Base-by-base conservation (phyloP, 2,888 invertebrate species). In the Ochropacha duplaris region DNA sequence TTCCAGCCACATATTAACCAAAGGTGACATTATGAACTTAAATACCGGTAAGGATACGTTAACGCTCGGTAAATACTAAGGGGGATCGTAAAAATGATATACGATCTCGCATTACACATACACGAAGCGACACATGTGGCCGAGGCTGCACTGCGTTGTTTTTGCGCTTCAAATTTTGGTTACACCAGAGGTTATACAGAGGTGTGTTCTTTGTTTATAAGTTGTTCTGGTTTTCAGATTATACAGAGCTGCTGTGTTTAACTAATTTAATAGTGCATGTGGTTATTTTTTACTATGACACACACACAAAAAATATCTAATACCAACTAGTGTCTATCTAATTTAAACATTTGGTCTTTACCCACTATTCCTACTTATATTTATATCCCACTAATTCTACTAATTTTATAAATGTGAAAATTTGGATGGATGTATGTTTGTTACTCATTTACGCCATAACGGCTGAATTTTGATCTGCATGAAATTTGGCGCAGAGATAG, bases 11-110 rank as follows among this genome's bases (percentile, higher is more conserved):
- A 52, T 52, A 52, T 52, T 52, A 52, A 31, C 22, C 31, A 19
- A 59, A 59, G 66, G 57, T 69, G 67, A 73, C 63, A 67, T 73
- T 64, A 72, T 72, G 67, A 72, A 73, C 72, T 71, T 63, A 56
- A 51, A 50, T 64, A 68, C 64, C 59, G 56, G 71, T 56, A 57
- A 68, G 61, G 59, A 65, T 59, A 50, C 26, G 49, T 22, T 22
- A 55, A 55, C 50, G 54, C 56, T 52, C 54, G 52, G 55, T 60
- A 58, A 56, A 58, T 55, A 52, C 57, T 56, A 54, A 52, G 56
- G 54, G 57, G 56, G 49, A 26, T 57, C 62, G 58, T 65, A 65
- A 65, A 65, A 60, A 65, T 65, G 65, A 65, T 54, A 62, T 55
- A 65, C 55, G 59, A 39, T n/a, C 22, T 54, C 57, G 49, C 57